A percentile compares a stretch with the other conserved stretches of the same genome.
These are phyloP conservation scores for Brachionus koreanus DNA, from an alignment of 1,140 invertebrate genomes.

Conservation along the genomic window DNA sequence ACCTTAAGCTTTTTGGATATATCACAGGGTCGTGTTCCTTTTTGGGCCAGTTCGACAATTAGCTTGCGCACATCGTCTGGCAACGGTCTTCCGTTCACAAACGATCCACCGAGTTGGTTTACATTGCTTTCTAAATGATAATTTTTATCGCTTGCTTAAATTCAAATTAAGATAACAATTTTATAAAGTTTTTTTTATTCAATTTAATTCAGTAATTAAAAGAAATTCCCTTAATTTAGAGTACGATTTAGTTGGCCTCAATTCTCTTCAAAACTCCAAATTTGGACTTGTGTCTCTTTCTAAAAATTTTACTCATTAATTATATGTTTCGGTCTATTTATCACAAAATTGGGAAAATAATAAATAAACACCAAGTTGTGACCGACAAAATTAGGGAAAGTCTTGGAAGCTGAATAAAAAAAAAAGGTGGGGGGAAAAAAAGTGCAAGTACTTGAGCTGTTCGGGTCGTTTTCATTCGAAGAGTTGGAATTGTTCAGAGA, in stretches of 20 bases:
- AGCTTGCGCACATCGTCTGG: conserved; percentile 90
- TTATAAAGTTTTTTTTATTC: background rate
- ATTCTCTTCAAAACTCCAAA: background rate
- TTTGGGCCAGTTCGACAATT: conserved; percentile 88
- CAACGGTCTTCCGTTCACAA: conserved; percentile 91
- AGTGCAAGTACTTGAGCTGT: background rate
- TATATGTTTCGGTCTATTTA: conserved; percentile 11
- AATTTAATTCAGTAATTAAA: background rate
- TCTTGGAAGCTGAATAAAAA: background rate
- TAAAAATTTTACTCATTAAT: background rate
- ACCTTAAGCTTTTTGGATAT: conserved; percentile 85
- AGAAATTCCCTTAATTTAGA: background rate
- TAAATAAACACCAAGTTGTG: no score
- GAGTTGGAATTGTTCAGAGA: conserved; percentile 23
- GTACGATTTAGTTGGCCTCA: no score
- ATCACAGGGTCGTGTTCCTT: conserved; percentile 86
- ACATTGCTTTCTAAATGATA: conserved; percentile 68
- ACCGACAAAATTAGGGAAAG: background rate
- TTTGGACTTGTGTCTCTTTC: background rate
- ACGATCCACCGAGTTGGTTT: conserved; percentile 95
- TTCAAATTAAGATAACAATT: background rate
- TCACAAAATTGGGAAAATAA: no score
- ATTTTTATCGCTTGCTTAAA: conserved; percentile 39
- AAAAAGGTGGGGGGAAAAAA: background rate
- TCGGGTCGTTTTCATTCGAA: conserved; percentile 8